phyloP scores from a whole-genome alignment of 1,140 invertebrate genomes.

The Micrasema longulum region DNA sequence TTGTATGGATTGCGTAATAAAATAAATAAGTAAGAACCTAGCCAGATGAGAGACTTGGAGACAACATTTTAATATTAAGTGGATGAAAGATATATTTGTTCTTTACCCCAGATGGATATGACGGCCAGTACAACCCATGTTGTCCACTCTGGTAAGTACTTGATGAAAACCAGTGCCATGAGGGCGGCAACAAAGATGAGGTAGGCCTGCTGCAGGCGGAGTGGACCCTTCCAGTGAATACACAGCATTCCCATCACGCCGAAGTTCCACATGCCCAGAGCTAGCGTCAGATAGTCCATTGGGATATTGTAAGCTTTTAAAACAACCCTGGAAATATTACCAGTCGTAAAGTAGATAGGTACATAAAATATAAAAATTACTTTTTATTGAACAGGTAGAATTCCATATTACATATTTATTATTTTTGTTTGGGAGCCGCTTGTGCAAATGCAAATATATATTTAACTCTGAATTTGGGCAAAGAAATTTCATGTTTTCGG shows the following conservation, averaged over 20 bases:
- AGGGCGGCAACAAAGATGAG: slow-evolving; percentile 96
- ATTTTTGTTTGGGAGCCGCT: no score
- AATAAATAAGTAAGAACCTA: no score
- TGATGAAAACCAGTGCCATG: slow-evolving; percentile 99
- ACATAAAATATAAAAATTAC: neutral
- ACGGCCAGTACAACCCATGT: slow-evolving; percentile 96
- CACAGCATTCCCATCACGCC: slow-evolving; percentile 97
- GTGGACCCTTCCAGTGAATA: slow-evolving; percentile 98
- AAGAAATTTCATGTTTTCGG: no score
- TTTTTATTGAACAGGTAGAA: neutral
- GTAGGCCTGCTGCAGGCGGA: slow-evolving; percentile 95
- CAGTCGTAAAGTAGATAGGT: neutral
- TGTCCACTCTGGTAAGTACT: slow-evolving; percentile 99
- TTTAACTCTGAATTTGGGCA: no score
- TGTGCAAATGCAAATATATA: no score
- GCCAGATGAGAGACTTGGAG: no score
- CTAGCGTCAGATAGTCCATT: slow-evolving; percentile 93
- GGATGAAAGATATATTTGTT: no score
- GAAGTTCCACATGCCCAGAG: slow-evolving; percentile 97
- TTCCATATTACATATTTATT: neutral
- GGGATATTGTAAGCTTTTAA: slow-evolving; percentile 95
- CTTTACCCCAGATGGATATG: slow-evolving; percentile 98
- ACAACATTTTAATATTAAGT: no score
- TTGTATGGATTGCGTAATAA: no score
- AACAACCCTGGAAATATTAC: slow-evolving; percentile 80